These are phyloP conservation scores for Ceyx margarethae DNA, from an alignment of 2,113 vertebrate genomes.

Conservation along the genomic window DNA sequence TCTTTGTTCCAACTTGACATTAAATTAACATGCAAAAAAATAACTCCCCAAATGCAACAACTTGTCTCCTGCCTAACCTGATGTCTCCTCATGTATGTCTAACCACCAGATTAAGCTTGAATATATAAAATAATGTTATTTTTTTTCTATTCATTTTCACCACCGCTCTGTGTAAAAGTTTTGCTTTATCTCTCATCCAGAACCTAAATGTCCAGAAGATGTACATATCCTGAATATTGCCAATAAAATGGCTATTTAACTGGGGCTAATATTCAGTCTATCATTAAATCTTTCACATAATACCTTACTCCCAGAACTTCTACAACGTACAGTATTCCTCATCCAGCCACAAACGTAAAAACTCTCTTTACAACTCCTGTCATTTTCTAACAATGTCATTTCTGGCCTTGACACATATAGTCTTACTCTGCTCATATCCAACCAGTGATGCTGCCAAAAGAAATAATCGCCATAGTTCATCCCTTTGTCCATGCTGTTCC, in stretches of 20 bases:
- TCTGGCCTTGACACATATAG: neutral
- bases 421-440: neutral
- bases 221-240: neutral
- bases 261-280: neutral
- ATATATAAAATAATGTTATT: neutral
- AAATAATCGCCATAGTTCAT: neutral
- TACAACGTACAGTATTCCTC: neutral
- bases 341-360: neutral
- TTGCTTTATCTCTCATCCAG: neutral
- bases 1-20: neutral
- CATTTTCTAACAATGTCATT: neutral
- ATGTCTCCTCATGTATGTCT: neutral
- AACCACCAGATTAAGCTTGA: neutral
- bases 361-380: neutral
- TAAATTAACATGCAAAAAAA: neutral
- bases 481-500: neutral
- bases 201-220: neutral
- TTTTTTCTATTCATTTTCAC: neutral
- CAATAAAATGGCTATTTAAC: neutral
- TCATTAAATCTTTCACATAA: neutral
- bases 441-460: neutral
- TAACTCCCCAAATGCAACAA: neutral
- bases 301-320: neutral
- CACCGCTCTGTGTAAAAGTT: neutral
- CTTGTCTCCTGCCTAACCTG: neutral